Percentiles rank a stretch among this genome's conserved stretches.
Evolutionary conservation across 2,113 vertebrate genomes (phyloP).

Genomic region (Micronycteris hirsuta): DNA sequence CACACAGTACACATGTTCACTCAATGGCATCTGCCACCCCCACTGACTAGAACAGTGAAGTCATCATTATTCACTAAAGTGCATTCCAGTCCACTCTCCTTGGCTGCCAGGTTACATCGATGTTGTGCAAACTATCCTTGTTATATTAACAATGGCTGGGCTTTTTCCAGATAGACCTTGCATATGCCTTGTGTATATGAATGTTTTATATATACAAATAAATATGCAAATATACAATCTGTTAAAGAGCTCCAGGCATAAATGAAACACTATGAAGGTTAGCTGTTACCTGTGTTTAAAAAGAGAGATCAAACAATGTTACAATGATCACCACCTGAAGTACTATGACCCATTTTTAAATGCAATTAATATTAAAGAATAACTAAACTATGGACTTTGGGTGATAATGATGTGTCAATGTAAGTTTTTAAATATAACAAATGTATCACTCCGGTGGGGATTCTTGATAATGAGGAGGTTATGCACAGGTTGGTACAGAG

Average conservation of each 20-base stretch:
- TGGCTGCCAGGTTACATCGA: no score
- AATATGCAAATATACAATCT: not conserved
- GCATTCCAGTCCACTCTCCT: no score
- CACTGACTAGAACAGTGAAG: no score
- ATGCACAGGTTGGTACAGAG: not conserved
- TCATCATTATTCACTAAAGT: no score
- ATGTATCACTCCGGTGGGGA: no score
- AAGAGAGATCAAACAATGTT: not conserved
- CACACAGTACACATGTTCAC: no score
- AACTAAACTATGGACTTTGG: not conserved
- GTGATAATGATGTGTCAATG: not conserved
- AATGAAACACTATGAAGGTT: not conserved
- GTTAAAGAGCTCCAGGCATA: not conserved
- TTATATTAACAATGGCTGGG: no score
- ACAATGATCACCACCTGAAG: not conserved
- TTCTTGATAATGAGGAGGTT: not conserved
- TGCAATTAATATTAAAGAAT: not conserved
- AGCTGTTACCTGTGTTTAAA: not conserved
- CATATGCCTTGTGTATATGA: fast-evolving
- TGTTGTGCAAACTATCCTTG: no score
- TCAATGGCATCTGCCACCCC: no score
- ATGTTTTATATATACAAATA: not conserved
- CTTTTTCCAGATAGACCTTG: no score
- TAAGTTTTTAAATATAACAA: not conserved
- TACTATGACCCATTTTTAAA: not conserved